Evolutionary conservation across 2,888 invertebrate genomes (phyloP), one percentile per base, ranked within the genome.

Genomic region (Trichacis sp.): DNA sequence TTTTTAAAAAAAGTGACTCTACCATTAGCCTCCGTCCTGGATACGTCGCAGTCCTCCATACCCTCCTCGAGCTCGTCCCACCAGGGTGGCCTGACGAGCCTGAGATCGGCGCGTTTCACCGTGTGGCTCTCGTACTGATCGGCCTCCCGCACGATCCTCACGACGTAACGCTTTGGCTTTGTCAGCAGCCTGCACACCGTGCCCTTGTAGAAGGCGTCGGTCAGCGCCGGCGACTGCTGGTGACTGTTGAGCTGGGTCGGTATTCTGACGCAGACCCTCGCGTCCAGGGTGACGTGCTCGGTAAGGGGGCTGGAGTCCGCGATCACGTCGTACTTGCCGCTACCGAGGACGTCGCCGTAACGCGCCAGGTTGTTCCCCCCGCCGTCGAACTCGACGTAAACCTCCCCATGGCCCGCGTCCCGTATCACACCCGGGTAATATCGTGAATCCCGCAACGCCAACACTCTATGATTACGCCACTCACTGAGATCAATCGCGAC

Each of bases 41-140:
- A 67, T 78, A 87, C 59, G 79, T 86, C 73, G 81, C 84, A 62
- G 78, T 83, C 78, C 84, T 85, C 77, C 84, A 78, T 9, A 77
- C 80, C 63, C 82, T 92, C 93, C 76, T 93, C 94, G 61, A 98
- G 85, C 85, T 98, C 98, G 77, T 98, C 98, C 86, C 93, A 94
- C 98, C 98, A 98, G 0, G 98, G 98, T 12, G 97, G 96, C 79
- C 93, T 90, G 71, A 97, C 87, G 19, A 98, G 88, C 18, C 98
- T 89, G 62, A 98, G 87, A 83, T 97, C 96, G 2, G 97, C 95
- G 33, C 98, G 88, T 79, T 94, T 93, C 67, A 96, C 94, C 76
- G 92, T 90, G 71, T 90, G 88, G 77, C 87, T 85, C 56, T 85
- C 87, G 66, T 83, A 82, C 55, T 85, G 85, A 68, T 85, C 85